Base-by-base conservation (phyloP, 1,140 invertebrate species). In the Brachionus calyciflorus region DNA sequence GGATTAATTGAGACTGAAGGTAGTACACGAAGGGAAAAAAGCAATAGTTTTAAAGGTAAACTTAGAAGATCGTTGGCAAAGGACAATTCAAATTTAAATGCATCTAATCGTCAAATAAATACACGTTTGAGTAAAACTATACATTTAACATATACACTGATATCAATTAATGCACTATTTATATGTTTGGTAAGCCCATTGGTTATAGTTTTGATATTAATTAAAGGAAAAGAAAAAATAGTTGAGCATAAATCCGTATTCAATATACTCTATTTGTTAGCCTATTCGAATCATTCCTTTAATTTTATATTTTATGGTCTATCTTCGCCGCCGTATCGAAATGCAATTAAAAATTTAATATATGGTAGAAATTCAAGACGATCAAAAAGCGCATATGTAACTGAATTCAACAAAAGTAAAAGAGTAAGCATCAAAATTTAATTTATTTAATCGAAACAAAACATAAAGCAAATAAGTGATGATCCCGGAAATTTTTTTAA, bases 241-340 rank as follows among this genome's bases (percentile, higher is more conserved):
- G 17, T n/a, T 28, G 40, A 55, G 17, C 28, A 76, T n/a, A 46
- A 55, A 17, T 24, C 41, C 17, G 14, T 76, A 12, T 40, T 55
- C 12, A 57, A 24, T 17, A 76, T 57, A 17, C n/a, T 76, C 5
- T 76, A 76, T 55, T 37, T 76, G 19, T 21, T 76, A 37, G 49
- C 49, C 49, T 76, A 76, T 60, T 41, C 49, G 5, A 76, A 76
- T 46, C 73, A 76, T 76, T 76, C 73, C 24, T 76, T 76, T 24
- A 76, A 76, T 46, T 76, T 76, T 28, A 57, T 76, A 28, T 76
- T 76, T 24, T 76, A 76, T 30, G 73, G 73, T 41, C 30, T 73
- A 6, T 73, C 69, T 3, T 73, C 69, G 21, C 69, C 69, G 14
- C 69, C 69, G 17, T 73, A 73, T 46, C 69, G 69, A 19, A 70